Conservation (phyloP, 2,888 invertebrate species). For the Papilio demoleus region DNA sequence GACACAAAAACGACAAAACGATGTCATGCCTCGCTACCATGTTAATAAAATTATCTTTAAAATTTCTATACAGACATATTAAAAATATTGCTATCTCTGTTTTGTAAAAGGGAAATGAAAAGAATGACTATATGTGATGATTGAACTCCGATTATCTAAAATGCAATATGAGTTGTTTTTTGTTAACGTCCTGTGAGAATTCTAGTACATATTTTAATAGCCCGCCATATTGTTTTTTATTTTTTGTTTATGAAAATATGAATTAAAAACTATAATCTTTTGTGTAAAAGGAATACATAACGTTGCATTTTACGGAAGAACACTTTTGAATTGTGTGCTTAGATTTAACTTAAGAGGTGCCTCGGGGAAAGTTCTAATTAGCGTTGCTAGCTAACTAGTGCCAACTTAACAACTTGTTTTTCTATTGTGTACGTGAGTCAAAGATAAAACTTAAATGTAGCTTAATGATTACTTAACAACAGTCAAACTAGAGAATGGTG, state of each 20-base stretch:
- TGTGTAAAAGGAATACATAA: not conserved
- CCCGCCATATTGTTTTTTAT: not conserved
- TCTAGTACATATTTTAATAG: too few species aligned
- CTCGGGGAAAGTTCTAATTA: conserved; percentile 3
- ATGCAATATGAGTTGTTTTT: too few species aligned
- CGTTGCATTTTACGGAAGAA: not conserved
- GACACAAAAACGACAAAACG: not conserved
- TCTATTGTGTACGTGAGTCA: conserved; percentile 14
- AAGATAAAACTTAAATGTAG: not conserved
- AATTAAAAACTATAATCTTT: not conserved
- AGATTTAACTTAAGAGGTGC: not conserved
- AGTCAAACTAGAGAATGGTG: not conserved
- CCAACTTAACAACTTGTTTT: conserved; percentile 13
- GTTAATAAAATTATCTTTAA: not conserved
- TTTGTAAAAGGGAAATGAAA: too few species aligned
- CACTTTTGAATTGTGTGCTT: too few species aligned
- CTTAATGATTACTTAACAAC: not conserved
- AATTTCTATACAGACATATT: not conserved
- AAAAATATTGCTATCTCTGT: conserved; percentile 14
- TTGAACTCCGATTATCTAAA: too few species aligned
- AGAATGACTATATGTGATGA: not conserved
- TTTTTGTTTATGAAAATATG: not conserved
- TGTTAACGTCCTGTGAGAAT: too few species aligned
- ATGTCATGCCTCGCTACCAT: not conserved
- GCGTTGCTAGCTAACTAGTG: not conserved